A percentile compares a stretch with the other conserved stretches of the same genome.
Conservation (phyloP, 2,113 vertebrate genomes). For the Pteropus alecto region DNA sequence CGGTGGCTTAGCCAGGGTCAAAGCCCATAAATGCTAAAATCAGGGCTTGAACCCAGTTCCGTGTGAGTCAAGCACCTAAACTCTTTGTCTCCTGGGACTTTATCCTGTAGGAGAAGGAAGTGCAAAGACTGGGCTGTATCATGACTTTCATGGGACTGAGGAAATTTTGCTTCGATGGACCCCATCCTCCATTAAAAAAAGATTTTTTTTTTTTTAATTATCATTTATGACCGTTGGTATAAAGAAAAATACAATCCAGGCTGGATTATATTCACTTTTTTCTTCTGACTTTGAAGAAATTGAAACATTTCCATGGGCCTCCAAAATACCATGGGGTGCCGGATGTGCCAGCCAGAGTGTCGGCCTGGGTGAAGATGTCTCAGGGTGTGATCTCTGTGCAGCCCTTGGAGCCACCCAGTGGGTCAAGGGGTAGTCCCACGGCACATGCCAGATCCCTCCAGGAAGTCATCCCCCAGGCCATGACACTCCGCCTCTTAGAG, state of each 20-base stretch:
- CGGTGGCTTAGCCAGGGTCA: neutral
- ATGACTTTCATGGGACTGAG: neutral
- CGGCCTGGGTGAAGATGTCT: neutral
- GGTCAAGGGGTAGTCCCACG: neutral
- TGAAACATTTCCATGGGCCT: neutral
- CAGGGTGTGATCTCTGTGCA: neutral
- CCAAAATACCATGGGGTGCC: neutral
- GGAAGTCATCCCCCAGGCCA: neutral
- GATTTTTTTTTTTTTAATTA: neutral
- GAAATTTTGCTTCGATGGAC: neutral
- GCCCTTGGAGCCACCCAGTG: neutral
- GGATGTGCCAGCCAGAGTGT: accelerated
- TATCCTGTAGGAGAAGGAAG: neutral
- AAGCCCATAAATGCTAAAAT: neutral
- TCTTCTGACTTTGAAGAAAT: slow-evolving; percentile 11
- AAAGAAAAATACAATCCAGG: neutral
- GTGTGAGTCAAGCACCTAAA: neutral
- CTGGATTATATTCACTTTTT: neutral
- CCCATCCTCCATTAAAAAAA: neutral
- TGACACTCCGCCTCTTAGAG: neutral
- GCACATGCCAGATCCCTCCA: neutral
- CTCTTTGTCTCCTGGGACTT: neutral
- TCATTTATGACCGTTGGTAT: neutral
- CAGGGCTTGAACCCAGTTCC: neutral
- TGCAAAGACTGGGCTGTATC: neutral